These are phyloP conservation scores for Spisula solida DNA, from an alignment of 2,888 invertebrate genomes.

Conservation along the genomic window DNA sequence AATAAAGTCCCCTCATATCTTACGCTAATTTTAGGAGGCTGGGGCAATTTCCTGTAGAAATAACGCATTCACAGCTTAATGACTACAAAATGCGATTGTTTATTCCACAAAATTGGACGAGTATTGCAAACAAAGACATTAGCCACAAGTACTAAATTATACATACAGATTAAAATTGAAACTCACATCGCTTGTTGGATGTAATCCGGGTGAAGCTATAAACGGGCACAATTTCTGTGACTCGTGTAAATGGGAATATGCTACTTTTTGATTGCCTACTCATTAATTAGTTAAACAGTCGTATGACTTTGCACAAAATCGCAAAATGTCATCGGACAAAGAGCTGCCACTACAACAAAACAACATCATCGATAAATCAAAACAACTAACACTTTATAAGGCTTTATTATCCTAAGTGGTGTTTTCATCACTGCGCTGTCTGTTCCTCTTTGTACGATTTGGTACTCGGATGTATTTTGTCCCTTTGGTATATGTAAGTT, in stretches of 20 bases:
- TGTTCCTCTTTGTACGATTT: too few species aligned
- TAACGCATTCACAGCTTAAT: conserved; percentile 15
- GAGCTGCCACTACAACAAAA: too few species aligned
- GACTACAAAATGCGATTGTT: conserved; percentile 26
- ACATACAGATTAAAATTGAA: conserved; percentile 3
- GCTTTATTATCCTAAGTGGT: too few species aligned
- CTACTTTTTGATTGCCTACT: not conserved
- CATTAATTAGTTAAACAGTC: not conserved
- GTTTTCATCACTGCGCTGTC: too few species aligned
- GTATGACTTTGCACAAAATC: too few species aligned
- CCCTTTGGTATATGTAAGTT: too few species aligned
- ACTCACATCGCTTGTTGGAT: not conserved
- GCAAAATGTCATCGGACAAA: too few species aligned
- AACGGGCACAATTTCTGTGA: not conserved
- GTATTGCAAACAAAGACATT: not conserved
- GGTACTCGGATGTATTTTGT: too few species aligned
- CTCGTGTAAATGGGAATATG: not conserved
- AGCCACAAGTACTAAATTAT: conserved; percentile 16
- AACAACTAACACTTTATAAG: too few species aligned
- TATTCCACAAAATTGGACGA: conserved; percentile 22
- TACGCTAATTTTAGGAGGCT: conserved; percentile 62
- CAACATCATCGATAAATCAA: too few species aligned
- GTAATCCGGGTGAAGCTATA: not conserved
- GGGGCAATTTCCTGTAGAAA: conserved; percentile 65
- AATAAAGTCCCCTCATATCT: conserved; percentile 61